phyloP scores from a whole-genome alignment of 2,888 invertebrate genomes.

The Blomia tropicalis region DNA sequence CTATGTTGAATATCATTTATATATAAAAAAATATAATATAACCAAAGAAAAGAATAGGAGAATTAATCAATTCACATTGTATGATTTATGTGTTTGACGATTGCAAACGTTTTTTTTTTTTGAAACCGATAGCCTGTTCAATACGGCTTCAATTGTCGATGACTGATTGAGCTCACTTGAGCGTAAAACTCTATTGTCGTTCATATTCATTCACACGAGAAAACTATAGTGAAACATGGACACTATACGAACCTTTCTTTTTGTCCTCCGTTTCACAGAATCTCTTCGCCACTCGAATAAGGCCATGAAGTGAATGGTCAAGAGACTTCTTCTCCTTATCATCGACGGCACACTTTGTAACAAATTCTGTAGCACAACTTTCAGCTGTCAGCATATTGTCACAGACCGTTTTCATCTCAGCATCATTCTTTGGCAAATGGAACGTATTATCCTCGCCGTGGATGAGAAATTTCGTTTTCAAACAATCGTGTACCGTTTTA shows the following conservation, averaged over 20 bases:
- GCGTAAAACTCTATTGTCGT: neutral
- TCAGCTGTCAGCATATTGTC: neutral
- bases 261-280: neutral
- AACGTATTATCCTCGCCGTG: neutral
- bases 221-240: too few relatives aligned
- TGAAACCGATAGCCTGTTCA: too few relatives aligned
- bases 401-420: neutral
- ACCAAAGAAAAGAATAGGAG: neutral
- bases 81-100: neutral
- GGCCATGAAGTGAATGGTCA: slow-evolving; percentile 1
- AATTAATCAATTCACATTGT: slow-evolving; percentile 8
- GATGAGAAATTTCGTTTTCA: neutral
- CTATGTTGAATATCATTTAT: too few relatives aligned
- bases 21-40: too few relatives aligned
- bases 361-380: neutral
- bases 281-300: neutral
- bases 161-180: neutral
- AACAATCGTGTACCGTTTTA: neutral
- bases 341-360: neutral
- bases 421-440: neutral
- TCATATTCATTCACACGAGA: too few relatives aligned
- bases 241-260: slow-evolving; percentile 3
- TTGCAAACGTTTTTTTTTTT: too few relatives aligned
- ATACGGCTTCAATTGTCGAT: neutral
- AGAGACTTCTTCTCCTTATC: neutral